Percentiles rank a stretch among this genome's conserved stretches.
phyloP scores from a whole-genome alignment of 2,888 invertebrate species.

The Sturmia bella region DNA sequence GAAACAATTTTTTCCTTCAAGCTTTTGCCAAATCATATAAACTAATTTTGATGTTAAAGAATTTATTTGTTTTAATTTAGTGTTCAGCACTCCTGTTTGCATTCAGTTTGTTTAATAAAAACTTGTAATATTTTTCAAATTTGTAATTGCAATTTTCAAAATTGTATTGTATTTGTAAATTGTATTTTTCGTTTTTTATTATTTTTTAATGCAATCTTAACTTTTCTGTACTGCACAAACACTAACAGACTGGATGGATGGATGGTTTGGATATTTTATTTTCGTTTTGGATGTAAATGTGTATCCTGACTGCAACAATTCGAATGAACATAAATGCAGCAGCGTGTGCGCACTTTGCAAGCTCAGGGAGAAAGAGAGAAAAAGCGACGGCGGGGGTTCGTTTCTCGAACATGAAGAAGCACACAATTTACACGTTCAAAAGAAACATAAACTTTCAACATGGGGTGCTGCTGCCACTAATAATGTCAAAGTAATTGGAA shows the following conservation, averaged over 20 bases:
- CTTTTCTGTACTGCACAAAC: conserved; percentile 73
- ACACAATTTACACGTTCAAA: conserved; percentile 68
- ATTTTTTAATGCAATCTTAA: conserved; percentile 67
- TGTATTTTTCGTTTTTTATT: conserved; percentile 37
- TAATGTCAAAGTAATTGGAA: conserved; percentile 78
- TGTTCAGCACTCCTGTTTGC: background rate
- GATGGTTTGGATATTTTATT: conserved; percentile 59
- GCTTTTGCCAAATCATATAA: background rate
- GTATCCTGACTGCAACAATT: conserved; percentile 70
- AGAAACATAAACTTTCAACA: conserved; percentile 62
- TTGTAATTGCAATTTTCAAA: conserved; percentile 8
- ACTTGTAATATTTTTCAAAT: conserved; percentile 29
- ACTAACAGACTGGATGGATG: conserved; percentile 65
- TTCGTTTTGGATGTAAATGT: conserved; percentile 63
- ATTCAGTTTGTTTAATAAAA: conserved; percentile 16
- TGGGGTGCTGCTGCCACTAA: conserved; percentile 56
- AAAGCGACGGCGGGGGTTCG: conserved; percentile 53
- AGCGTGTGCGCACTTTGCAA: conserved; percentile 70
- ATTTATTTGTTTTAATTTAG: background rate
- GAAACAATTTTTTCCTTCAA: conserved; percentile 9
- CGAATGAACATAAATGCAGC: conserved; percentile 60
- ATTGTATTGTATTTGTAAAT: conserved; percentile 66
- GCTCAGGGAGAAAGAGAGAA: conserved; percentile 29
- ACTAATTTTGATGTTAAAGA: conserved; percentile 1
- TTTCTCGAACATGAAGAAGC: conserved; percentile 52